A percentile compares a stretch with the other conserved stretches of the same genome.
Evolutionary conservation across 2,113 vertebrate genomes (phyloP).

Genomic region (Desmodus rotundus): DNA sequence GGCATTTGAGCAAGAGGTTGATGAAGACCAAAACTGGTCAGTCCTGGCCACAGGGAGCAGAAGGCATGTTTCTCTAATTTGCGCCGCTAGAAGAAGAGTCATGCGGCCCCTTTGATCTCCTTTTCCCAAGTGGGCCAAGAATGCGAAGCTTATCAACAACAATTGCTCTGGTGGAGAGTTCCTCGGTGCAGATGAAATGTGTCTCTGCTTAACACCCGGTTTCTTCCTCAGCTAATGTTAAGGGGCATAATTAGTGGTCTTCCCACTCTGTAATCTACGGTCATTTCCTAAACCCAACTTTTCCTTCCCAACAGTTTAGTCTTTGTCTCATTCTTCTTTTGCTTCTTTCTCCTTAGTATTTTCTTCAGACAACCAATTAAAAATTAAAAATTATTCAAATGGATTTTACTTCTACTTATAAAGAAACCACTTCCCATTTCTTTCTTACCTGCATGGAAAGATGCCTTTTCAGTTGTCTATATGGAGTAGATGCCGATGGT

Average conservation of each 20-base stretch:
- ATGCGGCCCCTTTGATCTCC: not conserved
- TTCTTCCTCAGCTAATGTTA: conserved; percentile 16
- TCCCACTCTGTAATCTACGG: conserved; percentile 30
- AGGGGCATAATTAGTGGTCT: not conserved
- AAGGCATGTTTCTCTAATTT: not conserved
- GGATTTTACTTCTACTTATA: not conserved
- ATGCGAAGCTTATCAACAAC: not conserved
- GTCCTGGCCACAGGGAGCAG: not conserved
- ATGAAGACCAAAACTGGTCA: not conserved
- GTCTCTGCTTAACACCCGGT: not conserved
- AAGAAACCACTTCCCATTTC: not conserved
- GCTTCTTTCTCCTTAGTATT: not conserved
- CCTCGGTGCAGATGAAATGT: not conserved
- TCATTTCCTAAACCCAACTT: conserved; percentile 5
- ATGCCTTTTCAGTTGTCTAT: conserved; percentile 92
- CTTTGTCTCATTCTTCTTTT: not conserved
- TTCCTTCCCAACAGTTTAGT: conserved; percentile 12
- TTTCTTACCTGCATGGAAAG: conserved; percentile 92
- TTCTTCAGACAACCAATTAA: not conserved
- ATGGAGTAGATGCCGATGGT: conserved; percentile 91
- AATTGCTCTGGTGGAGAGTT: not conserved
- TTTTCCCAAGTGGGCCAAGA: not conserved
- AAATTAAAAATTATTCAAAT: not conserved
- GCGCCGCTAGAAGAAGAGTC: not conserved
- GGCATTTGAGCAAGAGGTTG: not conserved